These are phyloP conservation scores for Microtus ochrogaster DNA, from an alignment of 2,113 vertebrate genomes.

Conservation along the genomic window DNA sequence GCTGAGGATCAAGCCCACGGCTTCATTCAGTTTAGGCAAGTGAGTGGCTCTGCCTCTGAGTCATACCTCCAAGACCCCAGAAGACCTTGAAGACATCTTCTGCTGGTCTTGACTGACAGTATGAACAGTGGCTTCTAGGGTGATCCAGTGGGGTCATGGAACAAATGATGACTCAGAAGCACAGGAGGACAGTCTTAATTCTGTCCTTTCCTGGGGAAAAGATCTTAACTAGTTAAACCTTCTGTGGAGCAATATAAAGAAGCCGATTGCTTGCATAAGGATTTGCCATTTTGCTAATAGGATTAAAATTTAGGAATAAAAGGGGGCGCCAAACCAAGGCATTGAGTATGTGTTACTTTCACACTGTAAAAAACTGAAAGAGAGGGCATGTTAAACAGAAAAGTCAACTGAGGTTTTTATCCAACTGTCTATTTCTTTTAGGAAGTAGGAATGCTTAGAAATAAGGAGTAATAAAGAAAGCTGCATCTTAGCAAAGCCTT, in stretches of 20 bases:
- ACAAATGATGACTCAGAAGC: not conserved
- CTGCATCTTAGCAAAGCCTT: conserved; percentile 46
- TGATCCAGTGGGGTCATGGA: not conserved
- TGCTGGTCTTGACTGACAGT: not conserved
- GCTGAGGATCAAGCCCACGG: not conserved
- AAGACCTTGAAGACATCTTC: not conserved
- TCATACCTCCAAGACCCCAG: not conserved
- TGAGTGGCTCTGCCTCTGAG: not conserved
- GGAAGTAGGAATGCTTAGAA: conserved; percentile 35
- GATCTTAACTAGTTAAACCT: conserved; percentile 38
- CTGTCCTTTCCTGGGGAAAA: not conserved
- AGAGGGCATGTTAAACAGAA: not conserved
- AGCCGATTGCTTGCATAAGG: not conserved
- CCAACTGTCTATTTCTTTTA: conserved; percentile 29
- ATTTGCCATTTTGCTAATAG: conserved; percentile 46
- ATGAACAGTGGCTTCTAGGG: not conserved
- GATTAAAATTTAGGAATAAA: conserved; percentile 47
- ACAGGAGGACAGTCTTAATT: conserved; percentile 3
- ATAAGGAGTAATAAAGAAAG: conserved; percentile 29
- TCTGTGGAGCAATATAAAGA: conserved; percentile 48
- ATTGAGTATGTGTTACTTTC: not conserved
- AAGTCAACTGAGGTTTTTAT: conserved; percentile 18
- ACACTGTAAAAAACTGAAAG: conserved; percentile 5
- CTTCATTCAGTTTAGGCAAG: not conserved
- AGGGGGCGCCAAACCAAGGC: not conserved